Evolutionary conservation across 1,140 invertebrate genomes (phyloP).

Genomic region (Drosophila nasuta): DNA sequence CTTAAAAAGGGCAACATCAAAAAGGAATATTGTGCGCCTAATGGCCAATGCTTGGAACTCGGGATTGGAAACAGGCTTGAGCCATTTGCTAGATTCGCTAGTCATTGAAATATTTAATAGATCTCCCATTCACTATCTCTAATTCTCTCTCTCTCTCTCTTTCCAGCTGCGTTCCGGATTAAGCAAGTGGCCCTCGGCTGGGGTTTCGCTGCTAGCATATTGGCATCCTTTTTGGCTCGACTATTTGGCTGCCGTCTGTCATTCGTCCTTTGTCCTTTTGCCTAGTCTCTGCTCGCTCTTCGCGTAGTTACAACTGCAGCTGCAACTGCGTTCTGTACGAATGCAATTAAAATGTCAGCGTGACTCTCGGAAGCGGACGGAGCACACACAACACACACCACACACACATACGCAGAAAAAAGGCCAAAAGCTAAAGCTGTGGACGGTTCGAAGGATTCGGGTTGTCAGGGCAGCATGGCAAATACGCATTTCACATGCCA

Average conservation of each 20-base stretch:
- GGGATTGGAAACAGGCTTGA: constrained; percentile 5
- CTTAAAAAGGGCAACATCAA: constrained; percentile 69
- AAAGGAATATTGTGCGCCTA: constrained; percentile 65
- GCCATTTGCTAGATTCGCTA: constrained; percentile 37
- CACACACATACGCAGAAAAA: constrained; percentile 29
- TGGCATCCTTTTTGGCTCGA: constrained; percentile 12
- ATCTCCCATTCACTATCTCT: constrained; percentile 22
- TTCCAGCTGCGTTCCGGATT: constrained; percentile 53
- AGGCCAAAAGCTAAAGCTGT: constrained; percentile 37
- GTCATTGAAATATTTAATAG: constrained; percentile 73
- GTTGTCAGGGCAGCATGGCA: constrained; percentile 17
- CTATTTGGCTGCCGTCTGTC: constrained; percentile 6
- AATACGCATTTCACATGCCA: constrained; percentile 68
- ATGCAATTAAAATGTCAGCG: constrained; percentile 79
- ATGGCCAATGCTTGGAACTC: constrained; percentile 57
- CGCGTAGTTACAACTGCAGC: constrained; percentile 23
- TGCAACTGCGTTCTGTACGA: constrained; percentile 53
- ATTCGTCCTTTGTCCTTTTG: constrained; percentile 13
- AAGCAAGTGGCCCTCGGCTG: constrained; percentile 58
- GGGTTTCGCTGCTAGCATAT: neutral
- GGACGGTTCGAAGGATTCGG: constrained; percentile 1
- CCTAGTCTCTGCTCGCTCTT: constrained; percentile 9
- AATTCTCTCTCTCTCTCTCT: constrained; percentile 17
- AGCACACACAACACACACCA: too few species aligned
- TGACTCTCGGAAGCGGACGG: constrained; percentile 16